Base-by-base conservation (phyloP, 2,113 vertebrate species). In the Nothoprocta pentlandii region DNA sequence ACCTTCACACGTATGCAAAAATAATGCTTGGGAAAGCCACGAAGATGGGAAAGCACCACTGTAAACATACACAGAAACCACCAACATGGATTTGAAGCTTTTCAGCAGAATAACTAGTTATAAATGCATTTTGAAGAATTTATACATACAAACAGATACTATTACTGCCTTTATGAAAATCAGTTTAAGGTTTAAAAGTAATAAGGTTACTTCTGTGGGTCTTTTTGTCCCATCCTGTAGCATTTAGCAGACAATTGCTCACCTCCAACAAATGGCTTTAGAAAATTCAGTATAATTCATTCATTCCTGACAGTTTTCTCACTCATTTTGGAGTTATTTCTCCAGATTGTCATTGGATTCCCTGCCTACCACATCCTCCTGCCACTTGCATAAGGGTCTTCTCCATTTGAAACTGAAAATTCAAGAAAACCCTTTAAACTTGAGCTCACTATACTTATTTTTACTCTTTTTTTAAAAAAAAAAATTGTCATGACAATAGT, bases 321-420 rank as follows among this genome's bases (percentile, higher is more conserved):
- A 53, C 66, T 42, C 56, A 88, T 87, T 94, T 93, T 88, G 44
- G 66, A 94, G 73, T 90, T 76, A 95, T 92, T 96, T 95, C 90
- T 86, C 34, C 77, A 95, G 66, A 90, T 76, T 86, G 36, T 62
- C 86, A 78, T 87, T 69, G 59, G 80, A 80, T 95, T 93, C 69
- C 69, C 88, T 88, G 73, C 9, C 92, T 87, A 75, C 77, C 80
- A 90, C 61, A 90, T 94, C 87, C 0, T 0, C 77, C 64, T 90
- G 93, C 93, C 92, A 84, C 88, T 96, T 84, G 92, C 93, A 93
- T 86, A 66, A 95, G 92, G 92, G 85, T n/a, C 12, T 95, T 92
- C 80, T 79, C 73, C 90, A 93, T 86, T 93, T 85, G 70, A 92
- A 95, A 93, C 84, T 1, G 0, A 76, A 90, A 93, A 58, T 81